A percentile compares a stretch with the other conserved stretches of the same genome.
Evolutionary conservation across 2,888 invertebrate genomes (phyloP).

Genomic region (Emmelina monodactyla): DNA sequence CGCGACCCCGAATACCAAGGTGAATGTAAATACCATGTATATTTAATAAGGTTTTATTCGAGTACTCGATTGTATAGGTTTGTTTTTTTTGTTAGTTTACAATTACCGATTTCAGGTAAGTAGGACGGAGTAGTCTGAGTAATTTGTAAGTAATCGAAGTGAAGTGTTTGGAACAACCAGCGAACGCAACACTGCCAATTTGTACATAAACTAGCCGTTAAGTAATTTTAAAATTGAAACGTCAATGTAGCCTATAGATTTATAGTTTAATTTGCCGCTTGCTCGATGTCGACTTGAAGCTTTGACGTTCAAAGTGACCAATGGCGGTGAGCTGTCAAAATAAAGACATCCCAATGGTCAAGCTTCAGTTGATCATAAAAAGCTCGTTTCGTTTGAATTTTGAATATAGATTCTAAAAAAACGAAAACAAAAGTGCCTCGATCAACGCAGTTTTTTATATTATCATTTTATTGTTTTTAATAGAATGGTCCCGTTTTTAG

Average conservation of each 20-base stretch:
- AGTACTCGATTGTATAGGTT: slow-evolving; percentile 25
- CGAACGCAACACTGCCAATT: slow-evolving; percentile 55
- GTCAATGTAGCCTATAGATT: too few species aligned
- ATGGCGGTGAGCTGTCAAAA: too few species aligned
- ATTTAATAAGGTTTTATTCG: slow-evolving; percentile 18
- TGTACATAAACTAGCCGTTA: slow-evolving; percentile 60
- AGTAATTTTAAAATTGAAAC: too few species aligned
- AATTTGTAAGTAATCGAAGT: slow-evolving; percentile 24
- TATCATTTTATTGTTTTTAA: too few species aligned
- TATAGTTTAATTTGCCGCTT: slow-evolving; percentile 21
- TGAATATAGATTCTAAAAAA: too few species aligned
- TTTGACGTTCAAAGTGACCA: slow-evolving; percentile 19
- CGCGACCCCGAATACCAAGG: slow-evolving; percentile 28
- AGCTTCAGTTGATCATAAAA: too few species aligned
- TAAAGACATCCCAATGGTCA: too few species aligned
- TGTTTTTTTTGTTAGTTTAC: slow-evolving; percentile 30
- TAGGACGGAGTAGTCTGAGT: slow-evolving; percentile 36
- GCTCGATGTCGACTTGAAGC: slow-evolving; percentile 21
- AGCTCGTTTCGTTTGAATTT: too few species aligned
- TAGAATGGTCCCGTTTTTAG: slow-evolving; percentile 19
- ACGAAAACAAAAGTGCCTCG: too few species aligned
- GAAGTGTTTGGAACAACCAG: slow-evolving; percentile 40
- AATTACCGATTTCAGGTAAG: slow-evolving; percentile 12
- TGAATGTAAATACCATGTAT: too few species aligned
- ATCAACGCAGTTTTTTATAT: too few species aligned